Base-by-base conservation (phyloP, 2,113 vertebrate genomes). In the Ariopsis seemanni region DNA sequence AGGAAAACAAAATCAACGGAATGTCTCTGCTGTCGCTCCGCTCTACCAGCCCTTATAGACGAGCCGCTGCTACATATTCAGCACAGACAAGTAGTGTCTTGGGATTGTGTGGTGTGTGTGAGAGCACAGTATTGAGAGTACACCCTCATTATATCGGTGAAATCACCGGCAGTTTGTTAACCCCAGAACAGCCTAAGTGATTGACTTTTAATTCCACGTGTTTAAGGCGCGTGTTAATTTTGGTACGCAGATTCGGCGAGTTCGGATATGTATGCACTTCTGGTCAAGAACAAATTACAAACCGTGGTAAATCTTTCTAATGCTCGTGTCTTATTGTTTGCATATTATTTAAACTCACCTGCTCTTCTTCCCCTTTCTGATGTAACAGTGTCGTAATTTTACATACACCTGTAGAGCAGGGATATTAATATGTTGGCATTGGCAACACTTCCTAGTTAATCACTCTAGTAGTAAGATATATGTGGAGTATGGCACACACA, bases 221-320 rank as follows among this genome's bases (percentile, higher is more conserved):
- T 82, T 86, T 90, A 90, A 90, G 87, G 87, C 89, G 72, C 20
- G 65, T 72, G 85, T 42, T 82, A 25, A 87, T 82, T 87, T 72
- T 58, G 78, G 53, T 58, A 58, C 1, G 75, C 25, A 80, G 53
- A 80, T 80, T 78, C 20, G 72, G 72, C 15, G 42, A 52, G 5
- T 22, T 9, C 3, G 48, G 12, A 14, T 7, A 11, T 58, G 25
- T 17, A 14, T 34, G 74, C 52, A 15, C 69, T 86, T 82, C 65
- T 20, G 60, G 34, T 22, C 78, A 12, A 20, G 7, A 58, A 22
- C 81, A 52, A 25, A 77, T 83, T 65, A 14, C 42, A 62, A 55
- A 34, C 15, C 1, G 25, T 34, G 9, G 14, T 22, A 62, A 30
- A 71, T 71, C 50, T 78, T 79, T 65, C 9, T 5, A 79, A 79